Evolutionary conservation across 2,113 vertebrate genomes (phyloP).

Genomic region (Copsychus sechellarum): DNA sequence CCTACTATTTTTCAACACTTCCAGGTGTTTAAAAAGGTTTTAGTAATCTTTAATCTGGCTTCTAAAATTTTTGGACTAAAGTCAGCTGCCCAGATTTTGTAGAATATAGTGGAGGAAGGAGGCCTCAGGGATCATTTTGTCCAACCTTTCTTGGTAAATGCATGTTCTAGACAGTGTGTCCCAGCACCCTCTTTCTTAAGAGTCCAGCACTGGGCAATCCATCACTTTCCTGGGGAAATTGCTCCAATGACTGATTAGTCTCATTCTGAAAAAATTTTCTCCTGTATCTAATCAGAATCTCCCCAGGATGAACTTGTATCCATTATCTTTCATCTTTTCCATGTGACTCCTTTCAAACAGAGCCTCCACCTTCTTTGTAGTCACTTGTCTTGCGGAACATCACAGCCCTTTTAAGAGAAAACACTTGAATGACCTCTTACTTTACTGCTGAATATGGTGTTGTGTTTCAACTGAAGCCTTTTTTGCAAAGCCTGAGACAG

Average conservation of each 20-base stretch:
- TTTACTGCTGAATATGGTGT: background rate
- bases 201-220: background rate
- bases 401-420: background rate
- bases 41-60: background rate
- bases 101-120: background rate
- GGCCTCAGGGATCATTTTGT: background rate
- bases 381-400: background rate
- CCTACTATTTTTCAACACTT: background rate
- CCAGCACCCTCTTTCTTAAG: background rate
- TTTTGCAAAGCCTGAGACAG: background rate
- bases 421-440: accelerated
- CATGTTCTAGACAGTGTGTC: background rate
- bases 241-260: background rate
- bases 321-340: background rate
- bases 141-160: background rate
- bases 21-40: background rate
- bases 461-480: background rate
- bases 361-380: background rate
- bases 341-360: too few relatives aligned
- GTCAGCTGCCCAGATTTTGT: background rate
- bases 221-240: background rate
- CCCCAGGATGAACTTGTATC: background rate
- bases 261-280: background rate
- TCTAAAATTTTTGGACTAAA: background rate
- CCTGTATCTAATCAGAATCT: background rate